Conservation (phyloP, 2,797 vertebrate species). For the Cyprinella venusta region DNA sequence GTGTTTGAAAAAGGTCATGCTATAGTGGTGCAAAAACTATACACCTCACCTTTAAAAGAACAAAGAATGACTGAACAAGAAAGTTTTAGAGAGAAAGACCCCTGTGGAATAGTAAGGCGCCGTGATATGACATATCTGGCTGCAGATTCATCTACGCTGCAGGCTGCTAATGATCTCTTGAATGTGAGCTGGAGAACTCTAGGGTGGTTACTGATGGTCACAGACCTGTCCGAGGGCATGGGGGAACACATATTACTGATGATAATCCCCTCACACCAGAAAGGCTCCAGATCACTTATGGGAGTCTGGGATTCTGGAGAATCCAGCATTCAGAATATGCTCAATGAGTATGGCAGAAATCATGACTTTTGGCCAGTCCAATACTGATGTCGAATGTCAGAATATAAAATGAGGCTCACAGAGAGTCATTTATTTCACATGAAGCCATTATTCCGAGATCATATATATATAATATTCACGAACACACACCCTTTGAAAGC, state of each 20-base stretch:
- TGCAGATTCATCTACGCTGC: constrained; percentile 22
- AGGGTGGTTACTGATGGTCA: constrained; percentile 31
- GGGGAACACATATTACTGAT: constrained; percentile 48
- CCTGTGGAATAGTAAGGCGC: neutral
- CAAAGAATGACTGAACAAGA: constrained; percentile 9
- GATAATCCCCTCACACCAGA: constrained; percentile 25
- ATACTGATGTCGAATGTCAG: constrained; percentile 5
- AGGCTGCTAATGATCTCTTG: constrained; percentile 34
- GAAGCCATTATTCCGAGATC: constrained; percentile 7
- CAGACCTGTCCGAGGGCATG: constrained; percentile 9
- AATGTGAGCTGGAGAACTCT: neutral
- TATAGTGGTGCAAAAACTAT: neutral
- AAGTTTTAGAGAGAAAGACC: neutral
- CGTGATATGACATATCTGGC: constrained; percentile 28
- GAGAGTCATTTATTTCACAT: constrained; percentile 31
- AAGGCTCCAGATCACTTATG: constrained; percentile 32
- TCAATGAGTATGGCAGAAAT: constrained; percentile 38
- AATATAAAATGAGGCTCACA: constrained; percentile 3
- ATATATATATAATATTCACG: neutral
- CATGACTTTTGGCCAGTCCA: constrained; percentile 21
- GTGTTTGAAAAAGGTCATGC: neutral
- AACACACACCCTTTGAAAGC: constrained; percentile 12
- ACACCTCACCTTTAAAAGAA: constrained; percentile 3
- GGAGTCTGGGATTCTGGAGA: constrained; percentile 35
- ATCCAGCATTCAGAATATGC: constrained; percentile 6